Percentiles rank a stretch among this genome's conserved stretches.
Conservation (phyloP, 2,888 invertebrate species). For the Pseudococcus jackbeardsleyi region DNA sequence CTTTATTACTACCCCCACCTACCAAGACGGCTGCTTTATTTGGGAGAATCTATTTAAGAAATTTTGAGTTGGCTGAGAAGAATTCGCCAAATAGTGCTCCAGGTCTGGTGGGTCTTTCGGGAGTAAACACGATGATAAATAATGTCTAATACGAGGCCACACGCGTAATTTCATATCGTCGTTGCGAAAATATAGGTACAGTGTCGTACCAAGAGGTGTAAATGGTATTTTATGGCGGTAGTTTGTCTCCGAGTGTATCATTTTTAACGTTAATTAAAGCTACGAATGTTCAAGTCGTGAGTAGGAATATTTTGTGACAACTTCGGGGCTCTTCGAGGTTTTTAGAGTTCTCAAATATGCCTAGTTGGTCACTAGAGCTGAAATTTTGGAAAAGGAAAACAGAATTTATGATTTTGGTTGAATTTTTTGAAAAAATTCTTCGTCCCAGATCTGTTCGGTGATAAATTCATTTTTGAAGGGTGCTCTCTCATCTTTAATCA, state of each 20-base stretch:
- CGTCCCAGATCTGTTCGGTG: no score
- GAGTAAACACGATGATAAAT: slow-evolving; percentile 12
- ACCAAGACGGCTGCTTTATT: neutral
- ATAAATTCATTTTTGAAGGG: no score
- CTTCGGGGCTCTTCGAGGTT: no score
- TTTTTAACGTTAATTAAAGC: neutral
- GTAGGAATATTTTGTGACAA: neutral
- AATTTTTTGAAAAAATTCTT: no score
- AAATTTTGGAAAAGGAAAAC: no score
- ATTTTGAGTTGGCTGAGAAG: neutral
- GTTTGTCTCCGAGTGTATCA: neutral
- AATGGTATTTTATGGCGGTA: neutral
- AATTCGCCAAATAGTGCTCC: no score
- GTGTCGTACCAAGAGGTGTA: neutral
- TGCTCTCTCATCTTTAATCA: no score
- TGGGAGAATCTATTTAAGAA: neutral
- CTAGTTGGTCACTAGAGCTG: no score
- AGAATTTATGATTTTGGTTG: no score
- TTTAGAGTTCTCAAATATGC: no score
- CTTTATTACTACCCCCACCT: neutral
- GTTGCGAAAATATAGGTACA: neutral
- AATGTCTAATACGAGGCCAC: neutral
- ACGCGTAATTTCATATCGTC: neutral
- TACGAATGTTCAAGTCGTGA: neutral
- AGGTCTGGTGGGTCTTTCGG: neutral